Evolutionary conservation across 2,113 vertebrate species (phyloP).

Genomic region (Poecilia latipinna): DNA sequence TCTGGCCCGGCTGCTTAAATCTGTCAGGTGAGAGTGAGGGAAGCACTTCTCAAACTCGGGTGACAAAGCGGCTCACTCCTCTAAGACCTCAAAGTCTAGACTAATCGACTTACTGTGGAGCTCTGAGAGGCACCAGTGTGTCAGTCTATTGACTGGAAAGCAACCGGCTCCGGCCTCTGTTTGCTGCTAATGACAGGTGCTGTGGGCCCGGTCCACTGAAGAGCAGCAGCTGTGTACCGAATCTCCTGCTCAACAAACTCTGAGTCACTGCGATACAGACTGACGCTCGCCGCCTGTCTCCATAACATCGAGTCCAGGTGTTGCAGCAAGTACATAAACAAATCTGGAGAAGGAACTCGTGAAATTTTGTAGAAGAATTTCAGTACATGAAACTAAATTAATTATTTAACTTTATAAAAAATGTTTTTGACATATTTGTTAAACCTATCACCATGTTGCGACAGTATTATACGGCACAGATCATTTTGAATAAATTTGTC

Average conservation of each 20-base stretch:
- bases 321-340: background rate
- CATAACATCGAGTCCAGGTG: background rate
- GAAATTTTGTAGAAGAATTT: background rate
- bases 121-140: slow-evolving; percentile 61
- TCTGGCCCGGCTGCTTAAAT: slow-evolving; percentile 30
- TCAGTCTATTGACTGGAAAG: slow-evolving; percentile 72
- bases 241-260: slow-evolving; percentile 32
- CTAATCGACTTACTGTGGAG: slow-evolving; percentile 70
- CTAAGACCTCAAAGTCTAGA: slow-evolving; percentile 69
- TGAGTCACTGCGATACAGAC: background rate
- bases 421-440: no score
- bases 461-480: no score
- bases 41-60: slow-evolving; percentile 47
- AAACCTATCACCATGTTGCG: no score
- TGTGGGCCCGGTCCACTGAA: slow-evolving; percentile 35
- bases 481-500: no score
- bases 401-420: no score
- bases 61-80: slow-evolving; percentile 49
- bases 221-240: slow-evolving; percentile 32
- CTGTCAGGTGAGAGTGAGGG: slow-evolving; percentile 33
- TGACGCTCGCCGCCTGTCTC: background rate
- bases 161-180: slow-evolving; percentile 50
- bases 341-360: background rate
- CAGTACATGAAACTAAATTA: background rate
- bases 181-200: slow-evolving; percentile 55